A percentile compares a stretch with the other conserved stretches of the same genome.
Evolutionary conservation across 2,113 vertebrate genomes (phyloP).

Genomic region (Thunnus maccoyii): DNA sequence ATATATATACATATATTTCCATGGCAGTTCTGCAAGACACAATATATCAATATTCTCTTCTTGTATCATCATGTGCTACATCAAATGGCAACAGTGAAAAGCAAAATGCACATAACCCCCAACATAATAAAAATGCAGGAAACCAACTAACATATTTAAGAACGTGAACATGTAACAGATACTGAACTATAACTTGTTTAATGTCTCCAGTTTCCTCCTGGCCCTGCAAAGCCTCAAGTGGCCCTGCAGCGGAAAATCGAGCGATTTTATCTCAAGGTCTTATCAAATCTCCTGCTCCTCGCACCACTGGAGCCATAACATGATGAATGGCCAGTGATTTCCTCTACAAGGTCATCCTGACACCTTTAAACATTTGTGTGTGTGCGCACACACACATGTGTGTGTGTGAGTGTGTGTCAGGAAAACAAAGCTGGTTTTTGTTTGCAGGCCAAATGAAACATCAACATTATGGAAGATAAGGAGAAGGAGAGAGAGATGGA

Average conservation of each 20-base stretch:
- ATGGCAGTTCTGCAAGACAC: no score
- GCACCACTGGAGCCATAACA: conserved; percentile 32
- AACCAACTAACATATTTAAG: background rate
- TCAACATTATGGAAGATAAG: conserved; percentile 46
- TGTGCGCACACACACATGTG: background rate
- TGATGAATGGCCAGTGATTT: conserved; percentile 68
- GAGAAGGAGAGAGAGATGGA: conserved; percentile 24
- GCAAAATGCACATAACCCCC: no score
- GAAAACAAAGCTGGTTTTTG: conserved; percentile 29
- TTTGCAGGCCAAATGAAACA: conserved; percentile 58
- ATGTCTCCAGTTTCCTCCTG: background rate
- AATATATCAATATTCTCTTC: no score
- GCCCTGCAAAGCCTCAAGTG: background rate
- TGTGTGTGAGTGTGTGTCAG: conserved; percentile 10
- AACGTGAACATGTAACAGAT: background rate
- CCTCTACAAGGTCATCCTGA: conserved; percentile 67
- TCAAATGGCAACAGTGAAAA: background rate
- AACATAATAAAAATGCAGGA: no score
- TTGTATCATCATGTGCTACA: background rate
- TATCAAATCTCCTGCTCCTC: conserved; percentile 50
- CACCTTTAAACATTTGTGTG: conserved; percentile 6
- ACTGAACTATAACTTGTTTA: background rate
- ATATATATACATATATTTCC: no score
- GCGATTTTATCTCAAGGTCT: conserved; percentile 44
- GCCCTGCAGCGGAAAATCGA: conserved; percentile 17